Conservation (phyloP, 2,113 vertebrate species). For the Daboia siamensis region DNA sequence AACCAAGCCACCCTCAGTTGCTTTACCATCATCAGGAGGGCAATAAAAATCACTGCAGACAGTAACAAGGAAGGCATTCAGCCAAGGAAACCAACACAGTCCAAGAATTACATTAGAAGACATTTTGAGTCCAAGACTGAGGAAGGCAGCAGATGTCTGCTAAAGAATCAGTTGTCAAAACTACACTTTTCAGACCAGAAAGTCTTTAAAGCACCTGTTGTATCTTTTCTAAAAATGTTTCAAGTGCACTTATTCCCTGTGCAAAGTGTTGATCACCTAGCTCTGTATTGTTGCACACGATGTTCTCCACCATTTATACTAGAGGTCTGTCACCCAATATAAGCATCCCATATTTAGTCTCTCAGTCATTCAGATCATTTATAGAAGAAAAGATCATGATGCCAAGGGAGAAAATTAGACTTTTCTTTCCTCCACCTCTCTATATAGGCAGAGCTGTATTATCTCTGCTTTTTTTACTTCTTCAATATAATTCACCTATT, state of each 20-base stretch:
- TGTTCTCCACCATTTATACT: not conserved
- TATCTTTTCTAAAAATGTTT: not conserved
- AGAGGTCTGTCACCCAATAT: too few relatives aligned
- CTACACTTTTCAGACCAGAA: not conserved
- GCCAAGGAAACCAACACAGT: not conserved
- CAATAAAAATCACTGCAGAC: not conserved
- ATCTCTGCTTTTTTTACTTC: not conserved
- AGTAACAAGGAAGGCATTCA: not conserved
- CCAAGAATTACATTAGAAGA: not conserved
- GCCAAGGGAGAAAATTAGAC: not conserved
- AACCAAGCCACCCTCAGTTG: not conserved
- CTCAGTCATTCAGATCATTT: not conserved
- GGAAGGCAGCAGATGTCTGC: not conserved
- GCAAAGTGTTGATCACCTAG: not conserved
- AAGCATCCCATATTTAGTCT: too few relatives aligned
- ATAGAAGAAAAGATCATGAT: not conserved
- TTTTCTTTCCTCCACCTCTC: not conserved
- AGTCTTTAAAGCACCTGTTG: not conserved
- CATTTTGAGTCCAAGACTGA: not conserved
- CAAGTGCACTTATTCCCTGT: not conserved
- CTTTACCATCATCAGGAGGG: not conserved
- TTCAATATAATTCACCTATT: not conserved
- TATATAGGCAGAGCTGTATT: not conserved
- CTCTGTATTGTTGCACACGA: not conserved
- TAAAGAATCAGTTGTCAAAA: not conserved